phyloP scores from a whole-genome alignment of 1,140 invertebrate genomes.

The Aculops lycopersici region DNA sequence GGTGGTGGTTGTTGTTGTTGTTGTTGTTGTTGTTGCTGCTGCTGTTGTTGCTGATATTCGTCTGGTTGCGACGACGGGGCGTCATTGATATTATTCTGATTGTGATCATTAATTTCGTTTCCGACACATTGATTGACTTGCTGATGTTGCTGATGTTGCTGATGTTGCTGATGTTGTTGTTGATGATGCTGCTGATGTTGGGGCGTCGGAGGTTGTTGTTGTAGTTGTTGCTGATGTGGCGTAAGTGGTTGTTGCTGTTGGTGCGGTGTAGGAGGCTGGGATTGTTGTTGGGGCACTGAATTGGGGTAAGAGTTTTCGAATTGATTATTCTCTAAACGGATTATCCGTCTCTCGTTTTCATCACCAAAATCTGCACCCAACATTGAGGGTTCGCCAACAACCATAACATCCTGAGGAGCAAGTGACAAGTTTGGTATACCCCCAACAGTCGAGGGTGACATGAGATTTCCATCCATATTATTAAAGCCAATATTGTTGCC shows the following conservation, averaged over 20 bases:
- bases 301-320: neutral
- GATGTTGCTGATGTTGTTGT: constrained; percentile 4
- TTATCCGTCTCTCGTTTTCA: neutral
- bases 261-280: neutral
- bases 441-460: no score
- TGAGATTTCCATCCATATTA: no score
- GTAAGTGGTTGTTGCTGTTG: neutral
- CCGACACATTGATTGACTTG: constrained; percentile 3
- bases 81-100: neutral
- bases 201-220: neutral
- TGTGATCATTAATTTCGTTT: neutral
- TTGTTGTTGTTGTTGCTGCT: neutral
- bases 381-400: no score
- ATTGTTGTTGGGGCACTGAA: neutral
- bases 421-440: no score
- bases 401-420: no score
- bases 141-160: constrained; percentile 6
- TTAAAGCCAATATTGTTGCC: no score
- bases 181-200: neutral
- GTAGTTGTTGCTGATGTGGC: neutral
- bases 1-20: constrained; percentile 1
- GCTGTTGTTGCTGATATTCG: neutral
- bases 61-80: neutral
- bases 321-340: neutral
- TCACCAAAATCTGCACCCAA: no score